A percentile compares a stretch with the other conserved stretches of the same genome.
Conservation (phyloP, 2,888 invertebrate genomes). For the Acanthoscelides obtectus region DNA sequence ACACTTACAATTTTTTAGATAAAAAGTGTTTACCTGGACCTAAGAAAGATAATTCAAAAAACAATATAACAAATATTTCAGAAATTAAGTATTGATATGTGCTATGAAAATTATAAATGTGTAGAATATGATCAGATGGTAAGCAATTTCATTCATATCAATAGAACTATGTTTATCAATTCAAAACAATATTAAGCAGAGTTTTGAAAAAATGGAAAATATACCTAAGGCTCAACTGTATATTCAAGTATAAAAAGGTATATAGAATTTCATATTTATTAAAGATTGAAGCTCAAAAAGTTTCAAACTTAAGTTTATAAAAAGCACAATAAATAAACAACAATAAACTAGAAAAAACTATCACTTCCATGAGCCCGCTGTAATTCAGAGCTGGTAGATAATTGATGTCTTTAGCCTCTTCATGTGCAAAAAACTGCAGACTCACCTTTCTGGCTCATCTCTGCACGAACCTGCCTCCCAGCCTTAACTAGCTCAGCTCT, state of each 20-base stretch:
- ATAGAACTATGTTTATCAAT: too few relatives aligned
- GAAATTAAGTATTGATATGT: too few relatives aligned
- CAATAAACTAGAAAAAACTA: neutral
- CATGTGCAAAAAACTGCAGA: neutral
- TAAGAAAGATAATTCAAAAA: too few relatives aligned
- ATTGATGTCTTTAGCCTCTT: neutral
- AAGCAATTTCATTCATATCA: too few relatives aligned
- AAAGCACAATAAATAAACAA: neutral
- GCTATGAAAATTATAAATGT: too few relatives aligned
- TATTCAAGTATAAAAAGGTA: too few relatives aligned
- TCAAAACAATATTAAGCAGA: too few relatives aligned
- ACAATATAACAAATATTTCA: too few relatives aligned
- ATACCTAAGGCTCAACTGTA: too few relatives aligned
- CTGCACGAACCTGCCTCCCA: slow-evolving; percentile 70
- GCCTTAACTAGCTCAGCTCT: slow-evolving; percentile 69
- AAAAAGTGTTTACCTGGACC: neutral
- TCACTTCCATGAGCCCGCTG: neutral
- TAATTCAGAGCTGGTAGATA: neutral
- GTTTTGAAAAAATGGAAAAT: too few relatives aligned
- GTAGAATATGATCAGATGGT: too few relatives aligned
- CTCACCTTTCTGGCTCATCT: slow-evolving; percentile 71
- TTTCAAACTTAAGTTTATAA: neutral
- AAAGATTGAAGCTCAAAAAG: neutral
- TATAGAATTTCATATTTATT: neutral
- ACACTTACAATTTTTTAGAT: neutral